Conservation (phyloP, 2,888 invertebrate genomes). For the Protonemura montana region DNA sequence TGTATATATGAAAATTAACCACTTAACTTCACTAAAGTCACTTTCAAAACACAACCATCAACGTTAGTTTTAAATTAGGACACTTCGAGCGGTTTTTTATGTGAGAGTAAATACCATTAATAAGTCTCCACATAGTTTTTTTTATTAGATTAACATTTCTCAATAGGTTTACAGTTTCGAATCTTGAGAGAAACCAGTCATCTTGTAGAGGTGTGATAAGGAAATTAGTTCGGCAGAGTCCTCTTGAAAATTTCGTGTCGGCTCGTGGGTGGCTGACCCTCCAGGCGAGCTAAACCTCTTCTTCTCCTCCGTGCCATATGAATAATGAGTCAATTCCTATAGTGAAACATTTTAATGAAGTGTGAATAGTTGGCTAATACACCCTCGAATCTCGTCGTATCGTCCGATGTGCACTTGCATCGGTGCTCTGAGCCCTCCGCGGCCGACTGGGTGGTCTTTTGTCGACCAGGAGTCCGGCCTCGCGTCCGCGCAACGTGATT, state of each 20-base stretch:
- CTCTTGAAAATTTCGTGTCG: not conserved
- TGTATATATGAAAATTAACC: not conserved
- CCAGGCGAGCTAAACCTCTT: not conserved
- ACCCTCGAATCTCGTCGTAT: not conserved
- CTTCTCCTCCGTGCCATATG: not conserved
- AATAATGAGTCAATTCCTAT: not conserved
- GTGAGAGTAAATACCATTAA: not conserved
- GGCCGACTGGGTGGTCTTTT: constrained; percentile 23
- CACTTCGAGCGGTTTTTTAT: not conserved
- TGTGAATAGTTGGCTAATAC: constrained; percentile 43
- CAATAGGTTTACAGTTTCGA: not conserved
- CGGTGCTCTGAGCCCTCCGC: not conserved
- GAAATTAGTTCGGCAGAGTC: not conserved
- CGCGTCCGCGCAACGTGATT: not conserved
- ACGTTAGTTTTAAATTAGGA: not conserved
- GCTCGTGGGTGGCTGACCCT: constrained; percentile 25
- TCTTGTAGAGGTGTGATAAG: constrained; percentile 25
- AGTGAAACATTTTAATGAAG: constrained; percentile 44
- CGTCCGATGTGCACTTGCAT: constrained; percentile 22
- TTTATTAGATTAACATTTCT: not conserved
- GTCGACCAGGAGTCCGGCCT: not conserved
- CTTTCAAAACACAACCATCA: not conserved
- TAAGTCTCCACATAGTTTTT: not conserved
- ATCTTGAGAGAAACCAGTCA: constrained; percentile 9
- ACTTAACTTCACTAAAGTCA: not conserved